Conservation (phyloP, 2,888 invertebrate species). For the Crocallis elinguaria region DNA sequence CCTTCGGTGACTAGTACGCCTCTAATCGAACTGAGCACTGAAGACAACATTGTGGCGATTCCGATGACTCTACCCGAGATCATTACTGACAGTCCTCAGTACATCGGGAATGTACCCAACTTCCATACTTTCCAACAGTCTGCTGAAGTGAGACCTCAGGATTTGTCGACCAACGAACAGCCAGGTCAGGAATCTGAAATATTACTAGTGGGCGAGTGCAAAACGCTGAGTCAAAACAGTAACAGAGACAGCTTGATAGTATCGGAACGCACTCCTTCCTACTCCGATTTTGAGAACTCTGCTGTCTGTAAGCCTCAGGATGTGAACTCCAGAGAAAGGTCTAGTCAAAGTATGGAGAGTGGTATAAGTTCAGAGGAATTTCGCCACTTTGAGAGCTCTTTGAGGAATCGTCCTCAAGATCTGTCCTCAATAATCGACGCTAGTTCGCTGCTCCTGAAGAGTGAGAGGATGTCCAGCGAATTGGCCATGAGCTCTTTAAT, state of each 20-base stretch:
- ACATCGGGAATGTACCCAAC: conserved; percentile 50
- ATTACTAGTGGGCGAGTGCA: conserved; percentile 57
- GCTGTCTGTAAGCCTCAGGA: conserved; percentile 65
- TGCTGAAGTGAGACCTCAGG: conserved; percentile 67
- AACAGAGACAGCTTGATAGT: conserved; percentile 42
- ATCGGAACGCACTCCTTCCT: conserved; percentile 57
- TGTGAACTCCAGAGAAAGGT: conserved; percentile 50
- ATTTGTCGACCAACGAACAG: conserved; percentile 42
- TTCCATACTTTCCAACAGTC: conserved; percentile 64
- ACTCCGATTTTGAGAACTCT: conserved; percentile 68
- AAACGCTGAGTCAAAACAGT: conserved; percentile 51
- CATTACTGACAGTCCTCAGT: conserved; percentile 42
- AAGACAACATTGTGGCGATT: conserved; percentile 48
- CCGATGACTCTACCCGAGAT: conserved; percentile 54
- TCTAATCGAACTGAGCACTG: conserved; percentile 42
- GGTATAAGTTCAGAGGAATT: conserved; percentile 67
- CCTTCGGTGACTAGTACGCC: conserved; percentile 74
- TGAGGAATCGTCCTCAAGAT: conserved; percentile 65
- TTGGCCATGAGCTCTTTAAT: conserved; percentile 43
- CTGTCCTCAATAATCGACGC: conserved; percentile 65
- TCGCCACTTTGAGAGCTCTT: conserved; percentile 62
- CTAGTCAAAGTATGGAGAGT: conserved; percentile 62
- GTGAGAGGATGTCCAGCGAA: conserved; percentile 63
- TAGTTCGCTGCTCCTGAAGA: conserved; percentile 60
- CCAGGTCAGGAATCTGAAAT: conserved; percentile 49